Base-by-base conservation (phyloP, 2,797 vertebrate genomes). In the Falco columbarius region DNA sequence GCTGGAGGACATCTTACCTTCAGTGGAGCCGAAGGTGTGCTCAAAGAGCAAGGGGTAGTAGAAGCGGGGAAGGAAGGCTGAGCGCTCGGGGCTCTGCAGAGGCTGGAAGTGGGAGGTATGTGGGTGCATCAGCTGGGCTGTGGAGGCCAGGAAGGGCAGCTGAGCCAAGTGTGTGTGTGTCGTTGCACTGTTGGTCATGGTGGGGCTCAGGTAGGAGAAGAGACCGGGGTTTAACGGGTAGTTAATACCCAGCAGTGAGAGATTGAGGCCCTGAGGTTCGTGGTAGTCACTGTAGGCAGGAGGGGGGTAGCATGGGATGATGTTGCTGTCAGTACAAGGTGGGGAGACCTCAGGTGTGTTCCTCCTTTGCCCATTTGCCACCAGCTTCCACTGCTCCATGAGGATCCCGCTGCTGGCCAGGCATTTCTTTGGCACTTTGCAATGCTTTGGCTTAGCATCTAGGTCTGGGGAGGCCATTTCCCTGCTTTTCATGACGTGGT, bases 1-100 rank as follows among this genome's bases (percentile, higher is more conserved):
- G 75, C 90, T 63, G 9, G 98, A n/a, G 2, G 96, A 55, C 63
- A 96, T 65, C 74, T 98, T 98, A 10, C 98, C 98, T 11, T 98
- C 98, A 0, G 97, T 67, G 3, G 97, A 90, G 73, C 98, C 93
- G 0, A 99, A 98, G 19, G 98, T 90, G 79, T 99, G 99, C 89
- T 99, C 99, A 0, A 99, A 99, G 51, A 99, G 97, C 95, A 99
- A 98, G 1, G 99, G 99, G 94, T 99, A 99, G 97, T 99, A 99
- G 70, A 99, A 98, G 44, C 98, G 98, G 5, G 99, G 98, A 3
- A 98, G 98, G 52, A 99, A 98, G 42, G 99, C 89, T 1, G 98
- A 95, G 67, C 98, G 97, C 67, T 99, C 99, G 0, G 98, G 93
- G 49, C 95, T 96, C 81, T 98, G 93, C 44, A 98, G 97, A 6